Conservation (phyloP, 1,140 invertebrate genomes). For the Pogonomyrmex barbatus region DNA sequence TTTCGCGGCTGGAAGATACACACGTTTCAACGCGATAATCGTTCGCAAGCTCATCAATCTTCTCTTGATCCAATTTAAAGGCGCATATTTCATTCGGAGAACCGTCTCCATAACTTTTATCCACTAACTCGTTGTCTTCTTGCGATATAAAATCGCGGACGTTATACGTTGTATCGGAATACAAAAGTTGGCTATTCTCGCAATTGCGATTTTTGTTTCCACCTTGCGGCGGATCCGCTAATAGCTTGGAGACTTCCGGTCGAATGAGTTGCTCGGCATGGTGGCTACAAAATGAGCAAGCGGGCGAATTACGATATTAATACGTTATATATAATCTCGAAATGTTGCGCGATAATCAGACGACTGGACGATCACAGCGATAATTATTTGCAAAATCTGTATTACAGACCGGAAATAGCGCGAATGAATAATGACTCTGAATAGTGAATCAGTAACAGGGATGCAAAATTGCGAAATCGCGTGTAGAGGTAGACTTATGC, state of each 20-base stretch:
- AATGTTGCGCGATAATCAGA: slow-evolving; percentile 51
- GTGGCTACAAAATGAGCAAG: slow-evolving; percentile 6
- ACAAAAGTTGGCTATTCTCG: neutral
- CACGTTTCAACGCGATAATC: slow-evolving; percentile 41
- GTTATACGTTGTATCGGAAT: neutral
- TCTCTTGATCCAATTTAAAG: slow-evolving; percentile 42
- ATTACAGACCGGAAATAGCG: neutral
- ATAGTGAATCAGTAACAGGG: neutral
- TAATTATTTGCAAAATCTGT: slow-evolving; percentile 18
- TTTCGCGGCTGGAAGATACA: neutral
- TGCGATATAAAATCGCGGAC: slow-evolving; percentile 25
- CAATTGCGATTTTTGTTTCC: slow-evolving; percentile 9
- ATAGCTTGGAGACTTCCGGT: neutral
- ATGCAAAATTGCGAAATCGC: slow-evolving; percentile 1
- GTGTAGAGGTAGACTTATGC: neutral
- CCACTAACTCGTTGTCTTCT: neutral
- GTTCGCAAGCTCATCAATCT: slow-evolving; percentile 54
- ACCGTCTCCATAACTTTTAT: slow-evolving; percentile 50
- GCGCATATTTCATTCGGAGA: slow-evolving; percentile 44
- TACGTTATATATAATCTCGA: slow-evolving; percentile 37
- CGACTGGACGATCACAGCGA: slow-evolving; percentile 47
- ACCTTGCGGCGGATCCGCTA: neutral
- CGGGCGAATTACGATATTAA: slow-evolving; percentile 29
- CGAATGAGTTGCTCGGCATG: neutral
- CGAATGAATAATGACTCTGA: slow-evolving; percentile 23